Percentiles rank a stretch among this genome's conserved stretches.
These are phyloP conservation scores for Pangasius macronema DNA, from an alignment of 2,797 vertebrate genomes.

Conservation along the genomic window DNA sequence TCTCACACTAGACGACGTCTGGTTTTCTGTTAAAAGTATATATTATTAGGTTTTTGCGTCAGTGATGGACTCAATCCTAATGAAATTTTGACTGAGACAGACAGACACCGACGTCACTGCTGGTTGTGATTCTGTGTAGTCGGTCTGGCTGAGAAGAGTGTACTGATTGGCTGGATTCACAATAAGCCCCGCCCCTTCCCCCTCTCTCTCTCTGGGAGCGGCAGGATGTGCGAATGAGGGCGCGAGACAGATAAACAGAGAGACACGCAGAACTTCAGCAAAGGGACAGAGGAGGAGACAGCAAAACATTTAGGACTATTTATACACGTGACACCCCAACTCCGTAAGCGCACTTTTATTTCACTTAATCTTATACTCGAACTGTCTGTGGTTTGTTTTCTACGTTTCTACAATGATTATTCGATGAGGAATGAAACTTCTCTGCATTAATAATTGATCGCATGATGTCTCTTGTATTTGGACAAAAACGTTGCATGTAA, in stretches of 20 bases:
- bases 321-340: constrained; percentile 37
- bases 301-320: constrained; percentile 12
- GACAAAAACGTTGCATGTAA: neutral
- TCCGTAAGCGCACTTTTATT: constrained; percentile 45
- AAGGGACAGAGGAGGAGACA: constrained; percentile 10
- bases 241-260: constrained; percentile 43
- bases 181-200: neutral
- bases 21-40: neutral
- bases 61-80: constrained; percentile 20
- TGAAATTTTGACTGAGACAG: constrained; percentile 19
- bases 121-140: constrained; percentile 16
- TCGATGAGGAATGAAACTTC: neutral
- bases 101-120: constrained; percentile 12
- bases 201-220: constrained; percentile 44
- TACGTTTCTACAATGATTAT: neutral
- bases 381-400: neutral
- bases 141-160: neutral
- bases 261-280: constrained; percentile 29
- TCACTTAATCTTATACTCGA: neutral
- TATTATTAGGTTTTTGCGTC: constrained; percentile 8
- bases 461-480: neutral
- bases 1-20: neutral
- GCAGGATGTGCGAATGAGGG: constrained; percentile 49
- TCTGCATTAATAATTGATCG: neutral
- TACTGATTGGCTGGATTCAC: constrained; percentile 35